Conservation (phyloP, 2,113 vertebrate genomes). For the Ammospiza caudacuta region DNA sequence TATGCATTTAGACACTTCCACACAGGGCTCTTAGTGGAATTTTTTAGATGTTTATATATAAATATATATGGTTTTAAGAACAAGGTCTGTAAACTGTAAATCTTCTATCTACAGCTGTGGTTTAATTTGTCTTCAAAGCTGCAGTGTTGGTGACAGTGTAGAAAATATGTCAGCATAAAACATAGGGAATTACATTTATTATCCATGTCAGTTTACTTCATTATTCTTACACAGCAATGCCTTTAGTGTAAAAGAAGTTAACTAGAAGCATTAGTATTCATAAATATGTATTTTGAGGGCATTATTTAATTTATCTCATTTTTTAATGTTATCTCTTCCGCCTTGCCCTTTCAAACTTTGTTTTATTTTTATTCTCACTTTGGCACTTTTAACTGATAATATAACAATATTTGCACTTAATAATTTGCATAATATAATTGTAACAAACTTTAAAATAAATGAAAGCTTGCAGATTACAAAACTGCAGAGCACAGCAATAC, state of each 20-base stretch:
- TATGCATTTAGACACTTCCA: background rate
- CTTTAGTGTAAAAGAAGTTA: background rate
- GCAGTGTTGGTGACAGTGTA: background rate
- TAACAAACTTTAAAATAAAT: constrained; percentile 70
- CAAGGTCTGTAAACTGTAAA: background rate
- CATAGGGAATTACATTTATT: background rate
- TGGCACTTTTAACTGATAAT: background rate
- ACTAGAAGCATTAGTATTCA: background rate
- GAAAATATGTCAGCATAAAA: background rate
- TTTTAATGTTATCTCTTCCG: background rate
- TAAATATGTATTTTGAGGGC: constrained; percentile 2
- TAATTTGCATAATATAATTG: constrained; percentile 61
- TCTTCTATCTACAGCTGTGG: background rate
- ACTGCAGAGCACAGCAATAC: constrained; percentile 64
- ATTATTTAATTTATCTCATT: constrained; percentile 11
- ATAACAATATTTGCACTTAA: constrained; percentile 40
- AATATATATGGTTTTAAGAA: background rate
- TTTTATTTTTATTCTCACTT: constrained; percentile 24
- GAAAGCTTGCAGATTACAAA: constrained; percentile 75
- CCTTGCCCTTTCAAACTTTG: background rate
- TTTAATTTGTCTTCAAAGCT: constrained; percentile 1
- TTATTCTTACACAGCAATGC: background rate
- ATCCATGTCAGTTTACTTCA: background rate
- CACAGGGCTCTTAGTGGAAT: background rate
- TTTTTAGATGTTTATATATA: background rate